A percentile compares a stretch with the other conserved stretches of the same genome.
Conservation (phyloP, 92 coral and sea anemone genomes). For the Phymanthus crucifer region DNA sequence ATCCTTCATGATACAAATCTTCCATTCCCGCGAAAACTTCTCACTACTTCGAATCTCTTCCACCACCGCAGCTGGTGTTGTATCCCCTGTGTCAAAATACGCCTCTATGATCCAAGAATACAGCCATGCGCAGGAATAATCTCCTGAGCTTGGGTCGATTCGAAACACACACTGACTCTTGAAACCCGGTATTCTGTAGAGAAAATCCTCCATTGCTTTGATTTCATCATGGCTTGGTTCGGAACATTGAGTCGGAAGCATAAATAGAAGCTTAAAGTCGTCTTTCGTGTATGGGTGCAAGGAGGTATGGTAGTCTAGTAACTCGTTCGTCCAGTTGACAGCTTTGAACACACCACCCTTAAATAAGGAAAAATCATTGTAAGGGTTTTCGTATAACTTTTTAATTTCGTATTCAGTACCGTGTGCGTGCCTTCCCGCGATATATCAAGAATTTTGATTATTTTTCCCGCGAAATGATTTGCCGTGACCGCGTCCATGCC, state of each 20-base stretch:
- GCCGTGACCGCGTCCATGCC: no score
- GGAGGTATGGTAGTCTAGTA: conserved; percentile 42
- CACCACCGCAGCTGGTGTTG: conserved; percentile 42
- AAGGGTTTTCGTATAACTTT: no score
- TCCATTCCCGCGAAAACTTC: conserved; percentile 58
- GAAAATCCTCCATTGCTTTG: conserved; percentile 41
- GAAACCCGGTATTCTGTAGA: conserved; percentile 60
- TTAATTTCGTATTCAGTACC: no score
- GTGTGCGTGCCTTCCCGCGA: no score
- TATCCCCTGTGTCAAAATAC: conserved; percentile 41
- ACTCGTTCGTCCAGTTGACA: conserved; percentile 39
- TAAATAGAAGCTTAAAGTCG: conserved; percentile 66
- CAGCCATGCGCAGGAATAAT: conserved; percentile 48
- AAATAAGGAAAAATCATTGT: neutral
- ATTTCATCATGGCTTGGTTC: conserved; percentile 42
- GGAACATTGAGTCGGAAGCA: conserved; percentile 56
- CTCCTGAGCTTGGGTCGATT: conserved; percentile 68
- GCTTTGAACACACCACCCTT: conserved; percentile 76
- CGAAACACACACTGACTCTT: conserved; percentile 66
- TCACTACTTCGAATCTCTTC: conserved; percentile 53
- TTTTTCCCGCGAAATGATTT: no score
- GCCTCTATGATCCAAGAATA: conserved; percentile 87
- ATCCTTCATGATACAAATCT: conserved; percentile 67
- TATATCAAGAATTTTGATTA: no score
- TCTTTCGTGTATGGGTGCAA: conserved; percentile 31